phyloP scores from a whole-genome alignment of 64 coral and sea anemone genomes.

The Montipora sp. region DNA sequence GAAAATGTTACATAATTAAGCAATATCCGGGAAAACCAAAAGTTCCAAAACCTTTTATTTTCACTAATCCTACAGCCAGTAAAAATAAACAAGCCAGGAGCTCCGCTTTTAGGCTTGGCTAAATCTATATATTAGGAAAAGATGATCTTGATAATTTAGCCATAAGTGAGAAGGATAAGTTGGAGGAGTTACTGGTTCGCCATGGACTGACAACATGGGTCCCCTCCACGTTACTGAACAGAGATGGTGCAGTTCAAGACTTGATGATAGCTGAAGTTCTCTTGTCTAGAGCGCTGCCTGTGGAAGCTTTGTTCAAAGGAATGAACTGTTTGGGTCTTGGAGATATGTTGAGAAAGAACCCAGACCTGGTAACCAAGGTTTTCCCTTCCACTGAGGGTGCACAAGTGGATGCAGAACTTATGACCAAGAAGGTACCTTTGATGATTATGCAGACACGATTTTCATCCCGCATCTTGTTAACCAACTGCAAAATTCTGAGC shows the following conservation, averaged over 20 bases:
- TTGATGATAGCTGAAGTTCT: constrained; percentile 19
- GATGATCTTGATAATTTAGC: background rate
- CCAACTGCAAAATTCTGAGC: background rate
- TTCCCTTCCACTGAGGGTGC: constrained; percentile 35
- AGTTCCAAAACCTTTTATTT: too few species aligned
- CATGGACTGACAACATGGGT: constrained; percentile 37
- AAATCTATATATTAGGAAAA: constrained; percentile 29
- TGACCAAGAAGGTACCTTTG: constrained; percentile 23
- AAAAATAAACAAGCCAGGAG: too few species aligned
- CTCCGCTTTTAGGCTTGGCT: too few species aligned
- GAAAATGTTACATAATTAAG: too few species aligned
- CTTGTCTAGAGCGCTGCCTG: background rate
- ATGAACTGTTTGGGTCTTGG: constrained; percentile 18
- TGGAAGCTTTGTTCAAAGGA: constrained; percentile 22
- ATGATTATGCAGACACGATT: constrained; percentile 31
- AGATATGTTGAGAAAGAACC: constrained; percentile 9
- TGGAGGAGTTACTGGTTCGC: constrained; percentile 39
- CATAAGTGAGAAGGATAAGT: constrained; percentile 18
- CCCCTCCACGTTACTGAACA: constrained; percentile 19
- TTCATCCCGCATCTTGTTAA: constrained; percentile 29
- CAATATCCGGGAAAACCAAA: too few species aligned
- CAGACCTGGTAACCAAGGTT: constrained; percentile 25
- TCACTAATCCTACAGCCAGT: too few species aligned
- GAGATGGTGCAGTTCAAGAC: background rate
- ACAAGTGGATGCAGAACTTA: constrained; percentile 34